Conservation (phyloP, 2,797 vertebrate genomes). For the Sphenopsis melanotis region DNA sequence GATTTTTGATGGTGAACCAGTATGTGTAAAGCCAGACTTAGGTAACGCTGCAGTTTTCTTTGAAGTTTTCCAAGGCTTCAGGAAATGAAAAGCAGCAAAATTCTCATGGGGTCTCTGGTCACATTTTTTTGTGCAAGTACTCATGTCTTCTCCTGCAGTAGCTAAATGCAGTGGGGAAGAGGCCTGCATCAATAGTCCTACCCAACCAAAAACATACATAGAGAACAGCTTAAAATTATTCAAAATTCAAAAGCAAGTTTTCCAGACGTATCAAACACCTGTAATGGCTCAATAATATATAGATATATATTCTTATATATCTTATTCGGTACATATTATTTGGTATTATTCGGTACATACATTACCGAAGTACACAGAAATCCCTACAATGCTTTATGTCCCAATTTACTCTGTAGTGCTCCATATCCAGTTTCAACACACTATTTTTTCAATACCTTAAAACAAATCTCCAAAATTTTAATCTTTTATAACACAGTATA, state of each 20-base stretch:
- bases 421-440: not conserved
- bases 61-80: not conserved
- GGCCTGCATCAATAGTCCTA: not conserved
- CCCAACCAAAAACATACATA: not conserved
- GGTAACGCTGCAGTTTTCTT: not conserved
- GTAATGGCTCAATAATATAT: not conserved
- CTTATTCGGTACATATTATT: too few relatives aligned
- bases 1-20: not conserved
- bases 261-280: not conserved
- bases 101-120: not conserved
- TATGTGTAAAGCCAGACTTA: not conserved
- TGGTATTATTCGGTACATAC: too few relatives aligned
- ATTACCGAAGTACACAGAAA: not conserved
- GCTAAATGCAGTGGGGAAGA: not conserved
- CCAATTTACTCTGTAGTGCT: not conserved
- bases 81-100: not conserved
- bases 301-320: too few relatives aligned
- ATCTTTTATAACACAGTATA: not conserved
- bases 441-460: not conserved
- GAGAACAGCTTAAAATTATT: not conserved
- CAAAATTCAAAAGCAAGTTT: not conserved
- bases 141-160: not conserved
- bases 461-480: not conserved
- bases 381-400: not conserved
- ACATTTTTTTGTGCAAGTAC: not conserved